Base-by-base conservation (phyloP, 1,140 invertebrate genomes). In the Lordiphosa collinella region DNA sequence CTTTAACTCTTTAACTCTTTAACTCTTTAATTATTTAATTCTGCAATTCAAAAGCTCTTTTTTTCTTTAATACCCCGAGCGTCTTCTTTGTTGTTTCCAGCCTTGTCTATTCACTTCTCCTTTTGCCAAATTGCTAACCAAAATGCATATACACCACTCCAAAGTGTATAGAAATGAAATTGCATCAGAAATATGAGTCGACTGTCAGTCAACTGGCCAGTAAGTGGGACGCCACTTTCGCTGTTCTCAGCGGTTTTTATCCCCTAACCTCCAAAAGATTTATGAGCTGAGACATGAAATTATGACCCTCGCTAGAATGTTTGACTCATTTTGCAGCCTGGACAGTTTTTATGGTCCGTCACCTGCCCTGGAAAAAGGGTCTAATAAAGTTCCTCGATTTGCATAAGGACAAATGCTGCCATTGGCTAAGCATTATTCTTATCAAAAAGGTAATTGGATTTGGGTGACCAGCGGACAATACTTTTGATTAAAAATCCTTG, bases 251-350 rank as follows among this genome's bases (percentile, higher is more conserved):
- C 78, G 55, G 41, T 78, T 82, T 84, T 82, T 72, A 84, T 82
- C 67, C 11, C 11, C 5, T 0, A 13, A 2, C 10, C 22, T 1
- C 22, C 11, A 13, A 31, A 55, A 78, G 78, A 82, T 82, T 82
- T 82, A 82, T 82, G 78, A 61, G 72, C 78, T 64, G 78, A 76
- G 78, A 82, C 78, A 84, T 55, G 56, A 59, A 78, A 85, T 78
- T 72, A 82, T 78, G 78, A 78, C 78, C 79, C 72, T 58, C 67
- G 52, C 57, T 66, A 44, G 36, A 53, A 41, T 51, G 31, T 29
- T 41, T 52, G 38, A 35, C 35, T 50, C 59, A 53, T 69, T 78
- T 74, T 62, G 75, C 75, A 67, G 73, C 55, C 56, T 67, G 57
- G 58, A 58, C 78, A 80, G 55, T 76, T 80, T 80, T 80, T 82